These are phyloP conservation scores for Taenaris catops DNA, from an alignment of 2,888 invertebrate genomes.

Conservation along the genomic window DNA sequence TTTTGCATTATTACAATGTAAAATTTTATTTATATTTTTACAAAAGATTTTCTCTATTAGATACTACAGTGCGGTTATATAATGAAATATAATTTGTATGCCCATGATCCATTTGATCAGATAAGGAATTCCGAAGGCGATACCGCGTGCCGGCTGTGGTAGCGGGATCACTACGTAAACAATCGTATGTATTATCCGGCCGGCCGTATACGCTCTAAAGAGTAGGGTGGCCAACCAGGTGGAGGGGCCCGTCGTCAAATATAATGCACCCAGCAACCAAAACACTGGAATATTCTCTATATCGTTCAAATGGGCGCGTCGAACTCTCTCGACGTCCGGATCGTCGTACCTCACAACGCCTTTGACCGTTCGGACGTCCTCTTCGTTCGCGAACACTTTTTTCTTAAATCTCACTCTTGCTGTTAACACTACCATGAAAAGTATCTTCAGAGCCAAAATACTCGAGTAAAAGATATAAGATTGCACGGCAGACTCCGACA, in stretches of 20 bases:
- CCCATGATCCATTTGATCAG: conserved; percentile 54
- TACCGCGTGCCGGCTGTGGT: conserved; percentile 73
- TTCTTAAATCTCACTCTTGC: conserved; percentile 37
- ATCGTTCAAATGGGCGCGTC: conserved; percentile 84
- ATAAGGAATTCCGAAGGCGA: conserved; percentile 44
- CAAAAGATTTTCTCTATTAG: too few species aligned
- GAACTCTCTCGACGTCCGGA: conserved; percentile 48
- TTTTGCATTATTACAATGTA: too few species aligned
- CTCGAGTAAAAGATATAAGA: conserved; percentile 55
- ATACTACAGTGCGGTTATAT: conserved; percentile 62
- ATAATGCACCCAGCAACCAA: conserved; percentile 79
- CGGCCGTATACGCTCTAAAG: conserved; percentile 58
- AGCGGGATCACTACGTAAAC: conserved; percentile 82
- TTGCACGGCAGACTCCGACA: conserved; percentile 33
- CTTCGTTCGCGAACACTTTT: conserved; percentile 52
- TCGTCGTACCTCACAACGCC: conserved; percentile 58
- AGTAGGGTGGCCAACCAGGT: conserved; percentile 25
- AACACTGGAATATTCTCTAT: conserved; percentile 86
- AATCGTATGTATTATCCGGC: conserved; percentile 79
- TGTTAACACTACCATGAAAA: conserved; percentile 41
- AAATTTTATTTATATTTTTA: too few species aligned
- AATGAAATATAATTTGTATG: conserved; percentile 38
- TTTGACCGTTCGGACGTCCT: conserved; percentile 42
- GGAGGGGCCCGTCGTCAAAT: conserved; percentile 69
- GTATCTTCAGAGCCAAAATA: conserved; percentile 51